Conservation (phyloP, 2,797 vertebrate genomes). For the Hyperoplus lanceolatus region DNA sequence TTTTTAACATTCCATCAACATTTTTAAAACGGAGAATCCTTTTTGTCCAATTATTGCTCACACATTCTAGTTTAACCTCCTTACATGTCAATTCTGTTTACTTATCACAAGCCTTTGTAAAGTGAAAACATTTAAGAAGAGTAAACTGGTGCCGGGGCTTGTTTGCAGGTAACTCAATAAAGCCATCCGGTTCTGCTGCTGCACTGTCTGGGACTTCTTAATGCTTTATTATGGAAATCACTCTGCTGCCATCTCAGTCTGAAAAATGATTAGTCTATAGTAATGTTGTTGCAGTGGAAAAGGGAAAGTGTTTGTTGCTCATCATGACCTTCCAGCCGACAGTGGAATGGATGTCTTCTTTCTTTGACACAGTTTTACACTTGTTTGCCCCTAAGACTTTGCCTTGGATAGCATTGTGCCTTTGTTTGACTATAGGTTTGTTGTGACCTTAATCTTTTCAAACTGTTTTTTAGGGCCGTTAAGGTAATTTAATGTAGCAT, state of each 20-base stretch:
- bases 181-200: slow-evolving; percentile 36
- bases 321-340: slow-evolving; percentile 10
- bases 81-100: not conserved
- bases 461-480: slow-evolving; percentile 24
- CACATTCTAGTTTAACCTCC: no score
- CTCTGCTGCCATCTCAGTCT: not conserved
- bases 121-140: slow-evolving; percentile 17
- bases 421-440: slow-evolving; percentile 18
- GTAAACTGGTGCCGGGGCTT: slow-evolving; percentile 2
- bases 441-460: slow-evolving; percentile 41
- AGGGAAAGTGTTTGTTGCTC: slow-evolving; percentile 7
- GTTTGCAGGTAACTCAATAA: slow-evolving; percentile 35
- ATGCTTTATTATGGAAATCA: slow-evolving; percentile 51
- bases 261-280: slow-evolving; percentile 15
- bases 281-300: slow-evolving; percentile 9
- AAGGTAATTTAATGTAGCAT: slow-evolving; percentile 35
- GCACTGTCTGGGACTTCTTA: slow-evolving; percentile 25
- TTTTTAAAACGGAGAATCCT: not conserved
- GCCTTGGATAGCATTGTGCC: not conserved
- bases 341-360: not conserved
- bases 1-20: no score
- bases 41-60: no score
- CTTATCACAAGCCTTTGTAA: slow-evolving; percentile 1
- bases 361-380: not conserved
- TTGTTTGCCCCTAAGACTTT: slow-evolving; percentile 1